Evolutionary conservation across 2,797 vertebrate species (phyloP), one percentile per base, ranked within the genome.

Genomic region (Schizothorax lantsangensis): DNA sequence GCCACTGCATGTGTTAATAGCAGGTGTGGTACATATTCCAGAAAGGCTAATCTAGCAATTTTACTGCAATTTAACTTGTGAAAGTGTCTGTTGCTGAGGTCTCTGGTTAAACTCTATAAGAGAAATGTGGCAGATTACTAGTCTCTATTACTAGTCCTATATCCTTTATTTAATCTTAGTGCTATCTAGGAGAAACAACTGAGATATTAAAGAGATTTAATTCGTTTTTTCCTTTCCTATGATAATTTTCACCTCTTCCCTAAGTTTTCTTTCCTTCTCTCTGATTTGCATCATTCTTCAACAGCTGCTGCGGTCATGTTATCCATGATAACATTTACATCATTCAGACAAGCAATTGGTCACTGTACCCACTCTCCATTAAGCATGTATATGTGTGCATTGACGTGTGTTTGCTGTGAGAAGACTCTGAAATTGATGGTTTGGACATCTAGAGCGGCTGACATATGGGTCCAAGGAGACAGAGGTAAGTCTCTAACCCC

Each of bases 361-460:
- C 88, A 87, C 78, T 47, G 40, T 74, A 79, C 64, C 54, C 64
- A 83, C 79, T 80, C 49, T 75, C 66, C 62, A 85, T 66, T 85
- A 86, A 83, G 80, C 23, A 15, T 26, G 33, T 79, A 54, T 81
- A 75, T 81, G 71, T 74, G 80, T 30, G 3, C n/a, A 62, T 75
- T 79, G 49, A 83, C 4, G 79, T 77, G 75, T 82, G 72, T 85
- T 68, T 82, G 83, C 74, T 68, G 62, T 74, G 79, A 86, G 79
- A 86, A 78, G 86, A 81, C 57, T 54, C 81, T 84, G 81, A 90
- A 91, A 91, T 90, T 91, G 87, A 91, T 91, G 87, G 89, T 52
- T 45, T 75, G 81, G 85, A 88, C 80, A 86, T 84, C 84, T 81
- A 81, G 72, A 69, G 73, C 36, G 54, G 86, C 81, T 84, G 74